Evolutionary conservation across 2,888 invertebrate species (phyloP), one percentile per base, ranked within the genome.

Genomic region (Caenorhabditis panamensis): DNA sequence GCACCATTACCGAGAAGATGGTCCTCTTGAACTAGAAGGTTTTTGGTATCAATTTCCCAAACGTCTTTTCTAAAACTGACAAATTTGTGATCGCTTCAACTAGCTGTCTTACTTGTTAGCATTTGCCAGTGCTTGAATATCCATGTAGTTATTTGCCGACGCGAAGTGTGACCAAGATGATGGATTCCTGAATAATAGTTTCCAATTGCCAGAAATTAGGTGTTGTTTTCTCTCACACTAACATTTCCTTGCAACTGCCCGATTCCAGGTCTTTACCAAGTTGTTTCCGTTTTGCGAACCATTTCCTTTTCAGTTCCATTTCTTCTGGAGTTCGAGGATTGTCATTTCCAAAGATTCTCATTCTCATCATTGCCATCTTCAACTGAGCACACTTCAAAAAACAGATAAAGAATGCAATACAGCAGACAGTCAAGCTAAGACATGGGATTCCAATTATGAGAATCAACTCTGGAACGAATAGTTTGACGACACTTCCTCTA

Each of bases 1-100:
- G 88, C 88, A 31, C 88, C 88, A 31, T 81, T 82, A 18, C 88
- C 88, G 5, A 88, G 80, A 13, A 86, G 75, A 53, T 84, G 78
- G 16, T 84, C 78, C 26, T 87, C 84, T 56, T 87, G 81, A n/a
- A 87, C 72, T 9, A 84, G 28, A 11, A 87, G 58, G 47, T 87
- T 81, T 36, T 84, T 82, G 5, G 76, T 41, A n/a, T 80, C 68
- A 22, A 87, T 79, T 58, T 87, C 87, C 87, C 87, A 87, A 9
- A 79, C 71, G 67, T 87, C 87, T 77, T 79, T 83, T 78, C 86
- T 86, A 59, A 26, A 86, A 79, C 47, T 37, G 26, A 36, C 0
- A 31, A 4, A 31, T 31, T 31, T 6, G n/a, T 5, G 41, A 26
- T 18, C n/a, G n/a, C 22, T 61, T 53, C 22, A 13, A 58, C 61